These are phyloP conservation scores for Aphaenogaster rudis DNA, from an alignment of 1,140 invertebrate species.

Conservation along the genomic window DNA sequence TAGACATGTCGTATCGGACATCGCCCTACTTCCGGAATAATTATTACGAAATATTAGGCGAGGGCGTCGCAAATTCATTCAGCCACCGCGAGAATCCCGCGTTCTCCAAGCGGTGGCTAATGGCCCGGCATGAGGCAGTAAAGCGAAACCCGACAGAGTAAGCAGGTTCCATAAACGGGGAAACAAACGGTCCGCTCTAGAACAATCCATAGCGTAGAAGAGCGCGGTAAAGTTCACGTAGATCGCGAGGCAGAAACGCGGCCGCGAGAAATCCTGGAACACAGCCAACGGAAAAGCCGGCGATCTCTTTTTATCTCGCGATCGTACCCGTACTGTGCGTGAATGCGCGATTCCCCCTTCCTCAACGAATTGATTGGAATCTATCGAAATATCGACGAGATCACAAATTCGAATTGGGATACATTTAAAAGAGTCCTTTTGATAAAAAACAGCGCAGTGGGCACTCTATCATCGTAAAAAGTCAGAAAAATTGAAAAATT, in stretches of 20 bases:
- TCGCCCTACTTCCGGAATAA: conserved; percentile 46
- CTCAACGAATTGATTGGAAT: not conserved
- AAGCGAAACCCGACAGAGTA: conserved; percentile 54
- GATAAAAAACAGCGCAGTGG: not conserved
- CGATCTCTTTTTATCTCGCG: conserved; percentile 40
- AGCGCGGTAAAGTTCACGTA: conserved; percentile 34
- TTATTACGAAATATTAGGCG: conserved; percentile 58
- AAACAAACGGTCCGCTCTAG: conserved; percentile 50
- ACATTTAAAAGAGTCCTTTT: not conserved
- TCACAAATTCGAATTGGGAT: not conserved
- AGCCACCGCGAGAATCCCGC: conserved; percentile 31
- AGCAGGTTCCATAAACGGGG: conserved; percentile 59
- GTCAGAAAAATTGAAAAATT: not conserved
- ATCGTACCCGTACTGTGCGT: not conserved
- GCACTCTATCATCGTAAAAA: not conserved
- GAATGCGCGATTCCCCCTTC: not conserved
- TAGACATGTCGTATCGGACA: not conserved
- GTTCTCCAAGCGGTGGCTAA: conserved; percentile 50
- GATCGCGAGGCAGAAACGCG: conserved; percentile 34
- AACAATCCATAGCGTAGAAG: conserved; percentile 47
- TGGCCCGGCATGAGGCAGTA: conserved; percentile 49
- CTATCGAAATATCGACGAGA: conserved; percentile 2
- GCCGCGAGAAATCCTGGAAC: conserved; percentile 47
- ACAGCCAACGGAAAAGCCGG: conserved; percentile 14
- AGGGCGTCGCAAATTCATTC: conserved; percentile 53